Evolutionary conservation across 2,888 invertebrate species (phyloP).

Genomic region (Diabrotica balteata): DNA sequence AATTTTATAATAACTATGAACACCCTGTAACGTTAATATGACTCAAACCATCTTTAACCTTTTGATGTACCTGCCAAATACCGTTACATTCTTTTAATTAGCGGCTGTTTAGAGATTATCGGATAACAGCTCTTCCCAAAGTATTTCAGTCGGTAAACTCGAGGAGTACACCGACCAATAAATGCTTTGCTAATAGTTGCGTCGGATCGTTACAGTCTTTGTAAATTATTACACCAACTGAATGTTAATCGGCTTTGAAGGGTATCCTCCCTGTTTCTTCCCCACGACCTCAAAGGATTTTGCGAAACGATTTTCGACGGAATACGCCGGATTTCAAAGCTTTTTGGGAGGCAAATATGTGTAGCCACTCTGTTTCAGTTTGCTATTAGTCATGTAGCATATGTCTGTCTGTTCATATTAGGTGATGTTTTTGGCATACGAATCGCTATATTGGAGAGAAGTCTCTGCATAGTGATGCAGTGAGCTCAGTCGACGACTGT

Average conservation of each 20-base stretch:
- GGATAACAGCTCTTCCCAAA: too few species aligned
- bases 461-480: neutral
- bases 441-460: neutral
- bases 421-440: conserved; percentile 3
- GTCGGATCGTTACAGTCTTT: neutral
- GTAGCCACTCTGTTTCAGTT: neutral
- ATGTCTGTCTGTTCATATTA: neutral
- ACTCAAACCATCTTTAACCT: too few species aligned
- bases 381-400: conserved; percentile 5
- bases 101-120: too few species aligned
- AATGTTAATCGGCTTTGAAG: neutral
- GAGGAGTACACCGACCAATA: neutral
- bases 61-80: too few species aligned
- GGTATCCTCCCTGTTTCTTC: neutral
- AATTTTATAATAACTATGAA: too few species aligned
- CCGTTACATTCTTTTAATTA: too few species aligned
- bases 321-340: conserved; percentile 1
- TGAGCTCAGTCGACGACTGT: too few species aligned
- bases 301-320: conserved; percentile 2
- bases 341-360: neutral
- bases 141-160: too few species aligned
- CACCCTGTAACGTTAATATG: too few species aligned
- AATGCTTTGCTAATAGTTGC: neutral
- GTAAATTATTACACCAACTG: conserved; percentile 4
- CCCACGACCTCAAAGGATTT: neutral